A percentile compares a stretch with the other conserved stretches of the same genome.
Conservation (phyloP, 2,888 invertebrate species). For the Parelbella ahira region DNA sequence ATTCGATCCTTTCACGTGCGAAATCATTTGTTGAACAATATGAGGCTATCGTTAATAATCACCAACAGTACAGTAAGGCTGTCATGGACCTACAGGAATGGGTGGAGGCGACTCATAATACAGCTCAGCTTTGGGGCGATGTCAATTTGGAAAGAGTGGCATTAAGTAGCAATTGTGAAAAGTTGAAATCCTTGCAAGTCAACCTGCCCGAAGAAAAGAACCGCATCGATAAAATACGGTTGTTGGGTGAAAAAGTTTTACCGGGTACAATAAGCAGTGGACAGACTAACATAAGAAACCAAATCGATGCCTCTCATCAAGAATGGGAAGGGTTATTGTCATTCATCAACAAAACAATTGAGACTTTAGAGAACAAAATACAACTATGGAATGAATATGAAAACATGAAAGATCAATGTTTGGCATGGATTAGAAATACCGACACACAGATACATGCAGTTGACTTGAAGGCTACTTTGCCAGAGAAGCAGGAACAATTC, state of each 20-base stretch:
- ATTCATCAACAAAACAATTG: constrained; percentile 87
- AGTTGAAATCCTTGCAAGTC: constrained; percentile 88
- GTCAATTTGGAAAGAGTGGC: constrained; percentile 90
- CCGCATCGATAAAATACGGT: constrained; percentile 88
- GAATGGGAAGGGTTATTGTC: constrained; percentile 93
- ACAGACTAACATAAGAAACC: constrained; percentile 91
- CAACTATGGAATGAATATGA: constrained; percentile 97
- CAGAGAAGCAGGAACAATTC: constrained; percentile 91
- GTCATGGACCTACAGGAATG: constrained; percentile 93
- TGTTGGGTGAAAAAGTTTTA: constrained; percentile 93
- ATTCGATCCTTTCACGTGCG: constrained; percentile 84
- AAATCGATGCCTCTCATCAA: constrained; percentile 92
- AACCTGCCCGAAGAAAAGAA: constrained; percentile 92
- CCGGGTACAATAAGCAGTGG: constrained; percentile 92
- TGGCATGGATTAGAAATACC: constrained; percentile 92
- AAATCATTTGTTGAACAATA: constrained; percentile 91
- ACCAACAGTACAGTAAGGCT: constrained; percentile 93
- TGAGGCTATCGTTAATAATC: constrained; percentile 92
- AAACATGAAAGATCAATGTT: constrained; percentile 89
- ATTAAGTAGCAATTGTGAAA: constrained; percentile 91
- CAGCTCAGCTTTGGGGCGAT: constrained; percentile 91
- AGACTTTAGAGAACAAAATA: constrained; percentile 89
- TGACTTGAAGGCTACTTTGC: constrained; percentile 89
- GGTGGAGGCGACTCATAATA: constrained; percentile 90
- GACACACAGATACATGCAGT: constrained; percentile 93